Base-by-base conservation (phyloP, 2,888 invertebrate species). In the Acleris cristana region DNA sequence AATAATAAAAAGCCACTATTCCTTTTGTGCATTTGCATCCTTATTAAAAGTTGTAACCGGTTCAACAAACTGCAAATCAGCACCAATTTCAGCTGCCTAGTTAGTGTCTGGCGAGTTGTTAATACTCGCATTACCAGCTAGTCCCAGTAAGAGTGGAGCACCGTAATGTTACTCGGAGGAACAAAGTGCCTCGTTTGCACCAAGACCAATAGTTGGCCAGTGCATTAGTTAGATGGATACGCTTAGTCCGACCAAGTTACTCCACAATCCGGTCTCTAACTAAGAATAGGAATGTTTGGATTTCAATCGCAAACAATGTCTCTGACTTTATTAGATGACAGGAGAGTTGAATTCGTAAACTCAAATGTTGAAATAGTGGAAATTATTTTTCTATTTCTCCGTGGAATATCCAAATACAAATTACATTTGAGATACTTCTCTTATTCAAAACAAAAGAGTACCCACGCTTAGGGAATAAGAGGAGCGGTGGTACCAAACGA, bases 221-320 rank as follows among this genome's bases (percentile, higher is more conserved):
- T 87, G 89, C 90, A 91, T 91, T 91, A 91, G 89, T 88, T 90
- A 88, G 89, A 89, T 91, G 89, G 87, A 87, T 88, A 84, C 84
- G 86, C 86, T 86, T 85, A 82, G 82, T 83, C 83, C 77, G 86
- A 78, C 82, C 81, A 88, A 90, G 86, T 90, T 89, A 78, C 80
- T 84, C 86, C 84, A 81, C 89, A 88, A 89, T 87, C 86, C 84
- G 76, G 82, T 80, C 79, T 81, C 82, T 81, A 88, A 92, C 89
- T 91, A 89, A 86, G 89, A 88, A 86, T 86, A 82, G 82, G 81
- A 78, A 81, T 85, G 81, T 84, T 86, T 82, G 83, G 76, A 83
- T 83, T 85, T 79, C 78, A 81, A 89, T 82, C 78, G 80, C 85
- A 84, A 87, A 85, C 86, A 52, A 54, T 64, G 51, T 64, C 56